Conservation (phyloP, 2,888 invertebrate species). For the Lumbricus terrestris region DNA sequence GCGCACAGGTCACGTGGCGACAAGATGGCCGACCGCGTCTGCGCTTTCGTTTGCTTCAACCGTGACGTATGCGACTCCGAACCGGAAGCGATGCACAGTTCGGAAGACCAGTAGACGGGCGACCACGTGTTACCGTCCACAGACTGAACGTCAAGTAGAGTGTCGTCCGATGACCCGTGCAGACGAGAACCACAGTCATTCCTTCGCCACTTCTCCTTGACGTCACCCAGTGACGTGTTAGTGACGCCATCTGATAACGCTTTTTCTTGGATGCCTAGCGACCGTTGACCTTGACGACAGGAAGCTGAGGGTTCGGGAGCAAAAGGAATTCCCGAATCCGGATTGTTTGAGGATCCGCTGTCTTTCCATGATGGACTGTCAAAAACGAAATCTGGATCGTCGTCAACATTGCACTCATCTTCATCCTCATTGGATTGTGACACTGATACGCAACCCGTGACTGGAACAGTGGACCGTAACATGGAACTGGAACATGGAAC, state of each 20-base stretch:
- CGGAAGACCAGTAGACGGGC: constrained; percentile 12
- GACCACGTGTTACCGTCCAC: not conserved
- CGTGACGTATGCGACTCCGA: not conserved
- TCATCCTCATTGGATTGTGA: not conserved
- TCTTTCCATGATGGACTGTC: not conserved
- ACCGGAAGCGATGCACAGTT: constrained; percentile 5
- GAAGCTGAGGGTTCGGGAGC: not conserved
- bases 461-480: not conserved
- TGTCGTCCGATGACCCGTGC: not conserved
- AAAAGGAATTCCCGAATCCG: not conserved
- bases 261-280: not conserved
- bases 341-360: not conserved
- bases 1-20: not conserved
- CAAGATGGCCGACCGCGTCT: not conserved
- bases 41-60: not conserved
- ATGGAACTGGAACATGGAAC: not conserved
- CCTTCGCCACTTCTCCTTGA: not conserved
- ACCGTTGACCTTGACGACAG: not conserved
- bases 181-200: not conserved
- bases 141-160: not conserved
- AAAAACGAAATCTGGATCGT: not conserved
- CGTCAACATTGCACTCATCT: not conserved
- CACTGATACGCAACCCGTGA: not conserved
- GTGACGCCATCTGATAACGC: not conserved
- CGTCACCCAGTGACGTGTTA: not conserved